These are phyloP conservation scores for Drosophila stalkeri DNA, from an alignment of 2,888 invertebrate genomes.

Conservation along the genomic window DNA sequence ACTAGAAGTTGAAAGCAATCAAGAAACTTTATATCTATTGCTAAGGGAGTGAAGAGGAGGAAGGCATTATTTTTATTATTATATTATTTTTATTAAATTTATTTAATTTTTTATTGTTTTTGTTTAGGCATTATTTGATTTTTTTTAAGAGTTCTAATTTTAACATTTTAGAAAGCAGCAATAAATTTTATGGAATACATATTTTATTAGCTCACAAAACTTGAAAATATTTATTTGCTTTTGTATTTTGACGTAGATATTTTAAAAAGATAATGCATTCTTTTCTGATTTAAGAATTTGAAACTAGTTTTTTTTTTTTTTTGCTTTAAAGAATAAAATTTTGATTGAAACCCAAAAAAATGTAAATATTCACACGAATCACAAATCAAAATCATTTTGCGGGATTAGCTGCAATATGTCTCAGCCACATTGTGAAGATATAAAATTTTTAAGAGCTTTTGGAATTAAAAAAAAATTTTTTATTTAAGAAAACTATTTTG, in stretches of 20 bases:
- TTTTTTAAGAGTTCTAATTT: neutral
- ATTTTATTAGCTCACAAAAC: slow-evolving; percentile 3
- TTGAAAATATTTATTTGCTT: slow-evolving; percentile 3
- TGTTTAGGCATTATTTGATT: neutral
- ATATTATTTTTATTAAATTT: too few species aligned
- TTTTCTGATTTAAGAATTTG: neutral
- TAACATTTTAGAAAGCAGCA: neutral
- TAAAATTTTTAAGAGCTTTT: neutral
- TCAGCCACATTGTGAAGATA: neutral
- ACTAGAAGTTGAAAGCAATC: neutral
- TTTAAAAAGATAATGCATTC: neutral
- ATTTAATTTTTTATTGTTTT: too few species aligned
- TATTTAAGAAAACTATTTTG: neutral
- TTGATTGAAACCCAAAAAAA: neutral
- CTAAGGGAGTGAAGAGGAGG: too few species aligned
- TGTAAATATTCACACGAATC: slow-evolving; percentile 2
- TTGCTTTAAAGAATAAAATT: neutral
- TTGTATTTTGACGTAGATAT: neutral
- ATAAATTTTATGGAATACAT: neutral
- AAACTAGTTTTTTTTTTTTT: neutral
- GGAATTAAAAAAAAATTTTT: neutral
- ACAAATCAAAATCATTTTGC: neutral
- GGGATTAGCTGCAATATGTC: neutral
- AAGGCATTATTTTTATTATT: too few species aligned
- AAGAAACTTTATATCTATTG: neutral